phyloP scores from a whole-genome alignment of 2,113 vertebrate genomes.

The Suncus etruscus region DNA sequence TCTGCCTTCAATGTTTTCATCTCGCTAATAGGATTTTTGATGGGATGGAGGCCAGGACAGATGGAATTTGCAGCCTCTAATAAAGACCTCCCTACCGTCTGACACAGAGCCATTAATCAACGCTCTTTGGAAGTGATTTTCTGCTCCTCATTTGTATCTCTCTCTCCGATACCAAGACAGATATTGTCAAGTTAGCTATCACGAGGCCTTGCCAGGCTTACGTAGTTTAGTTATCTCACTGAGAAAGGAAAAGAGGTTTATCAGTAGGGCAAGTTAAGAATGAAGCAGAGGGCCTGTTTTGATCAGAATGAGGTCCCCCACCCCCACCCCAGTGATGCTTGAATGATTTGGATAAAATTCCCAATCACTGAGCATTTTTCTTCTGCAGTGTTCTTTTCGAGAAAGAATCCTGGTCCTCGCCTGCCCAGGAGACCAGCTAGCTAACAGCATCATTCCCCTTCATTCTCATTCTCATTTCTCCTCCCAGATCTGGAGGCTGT shows the following conservation, averaged over 20 bases:
- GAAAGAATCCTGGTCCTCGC: background rate
- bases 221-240: background rate
- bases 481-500: accelerated
- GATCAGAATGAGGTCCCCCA: background rate
- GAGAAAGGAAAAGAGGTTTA: constrained; percentile 25
- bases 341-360: background rate
- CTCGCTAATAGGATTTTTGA: constrained; percentile 24
- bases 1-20: constrained; percentile 51
- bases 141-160: background rate
- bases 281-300: background rate
- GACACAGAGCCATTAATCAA: constrained; percentile 5
- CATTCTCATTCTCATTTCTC: background rate
- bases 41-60: constrained; percentile 27
- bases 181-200: background rate
- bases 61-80: background rate
- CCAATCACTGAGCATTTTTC: background rate
- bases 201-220: background rate
- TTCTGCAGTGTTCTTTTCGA: background rate
- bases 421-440: background rate
- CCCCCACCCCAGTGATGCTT: background rate
- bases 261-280: background rate
- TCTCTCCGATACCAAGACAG: background rate
- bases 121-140: background rate
- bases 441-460: accelerated
- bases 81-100: background rate